phyloP scores from a whole-genome alignment of 2,797 vertebrate genomes.

The Octomys mimax region DNA sequence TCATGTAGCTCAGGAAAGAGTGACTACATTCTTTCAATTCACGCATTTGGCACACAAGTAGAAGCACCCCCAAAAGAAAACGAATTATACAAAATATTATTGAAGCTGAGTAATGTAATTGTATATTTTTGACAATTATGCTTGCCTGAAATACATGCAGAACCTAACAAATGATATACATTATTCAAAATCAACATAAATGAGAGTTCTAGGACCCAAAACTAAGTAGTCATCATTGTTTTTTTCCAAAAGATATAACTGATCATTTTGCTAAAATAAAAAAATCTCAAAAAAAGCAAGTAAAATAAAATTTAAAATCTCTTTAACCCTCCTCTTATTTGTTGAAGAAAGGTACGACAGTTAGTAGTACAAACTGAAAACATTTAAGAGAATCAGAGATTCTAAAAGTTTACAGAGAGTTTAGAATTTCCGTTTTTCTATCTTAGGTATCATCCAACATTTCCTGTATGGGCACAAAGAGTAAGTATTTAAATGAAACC shows the following conservation, averaged over 20 bases:
- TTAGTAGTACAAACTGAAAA: neutral
- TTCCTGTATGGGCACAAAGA: neutral
- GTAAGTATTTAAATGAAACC: neutral
- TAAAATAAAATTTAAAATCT: neutral
- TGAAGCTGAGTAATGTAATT: neutral
- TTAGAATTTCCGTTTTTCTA: neutral
- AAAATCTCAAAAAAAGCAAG: too few relatives aligned
- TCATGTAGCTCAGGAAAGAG: slow-evolving; percentile 55
- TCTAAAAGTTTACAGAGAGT: neutral
- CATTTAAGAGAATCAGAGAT: neutral
- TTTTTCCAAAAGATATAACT: neutral
- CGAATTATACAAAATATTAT: neutral
- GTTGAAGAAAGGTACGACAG: neutral
- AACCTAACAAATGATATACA: neutral
- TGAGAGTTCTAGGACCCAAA: neutral
- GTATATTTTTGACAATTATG: neutral
- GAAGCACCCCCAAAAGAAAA: neutral
- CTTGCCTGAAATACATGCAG: neutral
- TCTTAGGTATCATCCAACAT: neutral
- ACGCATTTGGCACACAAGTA: neutral
- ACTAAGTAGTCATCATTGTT: neutral
- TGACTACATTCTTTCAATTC: slow-evolving; percentile 33
- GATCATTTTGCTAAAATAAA: neutral
- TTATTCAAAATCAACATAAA: neutral
- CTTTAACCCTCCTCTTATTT: neutral